Percentiles rank a stretch among this genome's conserved stretches.
phyloP scores from a whole-genome alignment of 2,888 invertebrate species.

The Atrina japonica region DNA sequence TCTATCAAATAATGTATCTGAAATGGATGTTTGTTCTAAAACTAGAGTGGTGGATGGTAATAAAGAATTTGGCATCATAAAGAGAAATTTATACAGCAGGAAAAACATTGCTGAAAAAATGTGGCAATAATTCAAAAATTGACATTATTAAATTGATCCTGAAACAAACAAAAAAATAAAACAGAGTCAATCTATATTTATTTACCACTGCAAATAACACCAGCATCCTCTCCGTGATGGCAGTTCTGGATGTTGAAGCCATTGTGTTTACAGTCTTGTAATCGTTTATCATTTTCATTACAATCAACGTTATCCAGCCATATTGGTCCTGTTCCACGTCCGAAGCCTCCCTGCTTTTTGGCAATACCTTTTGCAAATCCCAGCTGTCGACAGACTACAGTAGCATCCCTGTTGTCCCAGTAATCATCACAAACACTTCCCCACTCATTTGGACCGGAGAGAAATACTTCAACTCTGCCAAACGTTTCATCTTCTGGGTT shows the following conservation, averaged over 20 bases:
- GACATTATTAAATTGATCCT: no score
- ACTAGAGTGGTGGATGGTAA: no score
- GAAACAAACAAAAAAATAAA: no score
- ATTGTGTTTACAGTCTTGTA: constrained; percentile 61
- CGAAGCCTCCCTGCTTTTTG: constrained; percentile 56
- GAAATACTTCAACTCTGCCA: constrained; percentile 86
- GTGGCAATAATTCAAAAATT: no score
- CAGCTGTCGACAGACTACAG: constrained; percentile 67
- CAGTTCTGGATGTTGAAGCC: constrained; percentile 66
- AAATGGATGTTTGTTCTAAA: no score
- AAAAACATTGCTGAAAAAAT: no score
- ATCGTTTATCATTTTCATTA: constrained; percentile 54
- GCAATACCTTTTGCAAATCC: constrained; percentile 65
- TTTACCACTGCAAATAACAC: constrained; percentile 62
- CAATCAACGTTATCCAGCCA: constrained; percentile 69
- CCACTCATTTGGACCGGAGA: constrained; percentile 68
- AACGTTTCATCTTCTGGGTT: constrained; percentile 76
- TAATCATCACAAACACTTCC: constrained; percentile 75
- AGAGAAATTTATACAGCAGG: no score
- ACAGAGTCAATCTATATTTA: no score
- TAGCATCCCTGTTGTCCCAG: constrained; percentile 70
- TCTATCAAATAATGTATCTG: no score
- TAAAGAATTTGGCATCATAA: no score
- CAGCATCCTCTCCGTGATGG: constrained; percentile 68
- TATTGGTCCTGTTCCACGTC: constrained; percentile 68